Evolutionary conservation across 2,888 invertebrate species (phyloP).

Genomic region (Eupithecia tripunctaria): DNA sequence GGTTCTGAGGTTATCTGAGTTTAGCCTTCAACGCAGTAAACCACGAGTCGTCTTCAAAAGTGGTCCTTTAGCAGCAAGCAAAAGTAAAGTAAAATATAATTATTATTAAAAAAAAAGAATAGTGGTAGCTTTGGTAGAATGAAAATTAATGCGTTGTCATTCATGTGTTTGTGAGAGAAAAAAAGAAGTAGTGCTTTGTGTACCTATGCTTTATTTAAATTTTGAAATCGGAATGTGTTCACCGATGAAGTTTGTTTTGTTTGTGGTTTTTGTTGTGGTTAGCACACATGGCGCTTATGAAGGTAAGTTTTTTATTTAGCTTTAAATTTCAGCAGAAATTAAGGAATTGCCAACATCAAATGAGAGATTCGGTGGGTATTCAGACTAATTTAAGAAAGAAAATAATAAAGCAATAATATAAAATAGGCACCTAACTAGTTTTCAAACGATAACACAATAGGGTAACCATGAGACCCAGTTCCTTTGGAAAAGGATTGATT

Average conservation of each 20-base stretch:
- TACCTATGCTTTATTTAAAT: background rate
- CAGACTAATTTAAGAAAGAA: background rate
- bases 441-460: too few relatives aligned
- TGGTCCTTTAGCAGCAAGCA: background rate
- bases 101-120: background rate
- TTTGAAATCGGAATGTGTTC: background rate
- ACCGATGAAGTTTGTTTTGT: conserved; percentile 13
- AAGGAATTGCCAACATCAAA: background rate
- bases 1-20: background rate
- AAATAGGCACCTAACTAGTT: too few relatives aligned
- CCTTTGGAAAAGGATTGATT: too few relatives aligned
- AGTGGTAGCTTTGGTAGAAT: background rate
- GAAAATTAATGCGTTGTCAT: background rate
- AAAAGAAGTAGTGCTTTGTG: background rate
- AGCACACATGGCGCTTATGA: conserved; percentile 14
- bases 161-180: background rate
- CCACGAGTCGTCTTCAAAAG: background rate
- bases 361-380: background rate
- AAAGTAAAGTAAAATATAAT: too few relatives aligned
- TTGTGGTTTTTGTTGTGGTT: background rate
- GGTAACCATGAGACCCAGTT: too few relatives aligned
- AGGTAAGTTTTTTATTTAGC: conserved; percentile 1
- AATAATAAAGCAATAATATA: too few relatives aligned
- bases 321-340: background rate
- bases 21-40: background rate